Base-by-base conservation (phyloP, 2,113 vertebrate species). In the Bathybates hornii region DNA sequence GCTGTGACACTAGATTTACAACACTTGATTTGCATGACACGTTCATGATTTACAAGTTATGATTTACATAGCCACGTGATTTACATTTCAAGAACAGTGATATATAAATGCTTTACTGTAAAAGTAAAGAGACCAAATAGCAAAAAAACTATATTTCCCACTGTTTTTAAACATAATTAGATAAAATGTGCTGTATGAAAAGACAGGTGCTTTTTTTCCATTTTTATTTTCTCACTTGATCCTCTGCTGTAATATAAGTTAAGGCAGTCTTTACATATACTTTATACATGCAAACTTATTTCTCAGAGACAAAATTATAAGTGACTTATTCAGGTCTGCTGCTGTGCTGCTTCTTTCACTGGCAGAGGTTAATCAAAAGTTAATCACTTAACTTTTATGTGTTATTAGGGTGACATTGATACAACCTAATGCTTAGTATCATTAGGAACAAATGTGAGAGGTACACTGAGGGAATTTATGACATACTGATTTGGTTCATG, bases 51-150 rank as follows among this genome's bases (percentile, higher is more conserved):
- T 61, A 34, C 57, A 61, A 32, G 29, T 61, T 32, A 1, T 59
- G 57, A 32, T 59, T 61, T 1, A 38, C 61, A 66, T 1, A 24
- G 1, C 0, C 5, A 61, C 0, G 1, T 0, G 10, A 0, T 38
- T 66, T 66, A 38, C 13, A 45, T 27, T 73, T 73, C 3, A 45
- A 17, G 34, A 38, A 73, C 68, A 17, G 21, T 45, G 13, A 0
- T 45, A 16, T 45, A 27, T 16, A 1, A 27, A 45, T 27, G 41
- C 21, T 73, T 9, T 73, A 27, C 38, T 45, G 5, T 24, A 43
- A 45, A 73, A 73, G 13, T 45, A 27, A 71, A 43, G 36, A 43
- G 66, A 14, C 2, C 66, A 71, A 24, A 24, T 1, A 43, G 5
- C n/a, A 36, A 41, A 21, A 66, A 66, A n/a, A 2, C 6, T 0